Percentiles rank a stretch among this genome's conserved stretches.
Evolutionary conservation across 1,140 invertebrate genomes (phyloP).

Genomic region (Globodera rostochiensis): DNA sequence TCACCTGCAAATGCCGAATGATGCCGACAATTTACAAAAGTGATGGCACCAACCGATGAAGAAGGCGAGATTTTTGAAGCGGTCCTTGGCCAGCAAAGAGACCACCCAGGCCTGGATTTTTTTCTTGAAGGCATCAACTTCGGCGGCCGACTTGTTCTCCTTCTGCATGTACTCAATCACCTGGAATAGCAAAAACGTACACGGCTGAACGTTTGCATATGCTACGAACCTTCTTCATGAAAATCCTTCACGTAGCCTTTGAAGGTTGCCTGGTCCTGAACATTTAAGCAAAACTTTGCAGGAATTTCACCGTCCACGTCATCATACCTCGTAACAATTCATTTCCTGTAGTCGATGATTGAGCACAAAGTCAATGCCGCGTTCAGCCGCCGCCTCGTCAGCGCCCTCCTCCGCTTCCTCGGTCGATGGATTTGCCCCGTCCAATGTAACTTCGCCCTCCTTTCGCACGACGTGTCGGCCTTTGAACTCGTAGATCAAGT

Average conservation of each 20-base stretch:
- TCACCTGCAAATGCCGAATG: constrained; percentile 73
- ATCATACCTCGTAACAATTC: constrained; percentile 70
- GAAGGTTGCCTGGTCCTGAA: constrained; percentile 72
- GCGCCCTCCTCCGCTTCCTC: constrained; percentile 81
- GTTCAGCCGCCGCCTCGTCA: constrained; percentile 71
- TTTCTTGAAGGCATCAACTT: constrained; percentile 93
- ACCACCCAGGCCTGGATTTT: constrained; percentile 78
- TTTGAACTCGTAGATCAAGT: constrained; percentile 89
- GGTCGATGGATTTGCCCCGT: constrained; percentile 86
- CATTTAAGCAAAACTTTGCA: neutral
- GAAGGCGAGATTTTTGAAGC: constrained; percentile 88
- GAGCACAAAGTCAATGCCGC: constrained; percentile 86
- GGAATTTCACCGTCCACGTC: neutral
- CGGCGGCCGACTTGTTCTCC: constrained; percentile 84
- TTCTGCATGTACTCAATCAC: constrained; percentile 69
- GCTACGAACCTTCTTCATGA: constrained; percentile 78
- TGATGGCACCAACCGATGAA: constrained; percentile 74
- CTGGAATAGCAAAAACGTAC: neutral
- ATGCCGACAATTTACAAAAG: constrained; percentile 26
- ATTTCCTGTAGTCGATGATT: constrained; percentile 86
- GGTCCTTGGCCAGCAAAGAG: constrained; percentile 57
- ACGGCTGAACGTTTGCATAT: no score
- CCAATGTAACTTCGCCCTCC: constrained; percentile 79
- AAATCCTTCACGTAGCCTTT: constrained; percentile 90
- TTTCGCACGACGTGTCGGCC: constrained; percentile 80